phyloP scores from a whole-genome alignment of 2,888 invertebrate species.

The Myopa testacea region DNA sequence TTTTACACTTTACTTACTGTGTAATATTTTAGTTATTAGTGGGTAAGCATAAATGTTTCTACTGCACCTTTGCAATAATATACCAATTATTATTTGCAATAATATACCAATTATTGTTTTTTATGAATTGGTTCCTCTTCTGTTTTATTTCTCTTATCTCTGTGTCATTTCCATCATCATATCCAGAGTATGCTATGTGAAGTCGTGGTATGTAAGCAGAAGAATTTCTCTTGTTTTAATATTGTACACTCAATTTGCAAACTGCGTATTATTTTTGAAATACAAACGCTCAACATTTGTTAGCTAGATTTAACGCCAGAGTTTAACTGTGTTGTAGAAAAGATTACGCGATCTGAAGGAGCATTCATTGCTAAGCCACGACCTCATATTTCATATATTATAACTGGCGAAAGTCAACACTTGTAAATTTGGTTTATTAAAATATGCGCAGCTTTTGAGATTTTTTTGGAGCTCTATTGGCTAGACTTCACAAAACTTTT shows the following conservation, averaged over 20 bases:
- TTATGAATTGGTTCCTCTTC: slow-evolving; percentile 12
- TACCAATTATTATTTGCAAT: neutral
- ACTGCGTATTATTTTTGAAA: neutral
- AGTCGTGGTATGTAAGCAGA: slow-evolving; percentile 59
- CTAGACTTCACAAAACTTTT: slow-evolving; percentile 27
- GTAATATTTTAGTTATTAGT: neutral
- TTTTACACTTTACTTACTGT: slow-evolving; percentile 12
- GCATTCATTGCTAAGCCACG: slow-evolving; percentile 54
- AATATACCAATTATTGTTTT: neutral
- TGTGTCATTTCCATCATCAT: slow-evolving; percentile 5
- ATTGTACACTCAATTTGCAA: slow-evolving; percentile 35
- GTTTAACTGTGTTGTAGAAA: neutral
- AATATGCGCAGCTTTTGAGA: slow-evolving; percentile 40
- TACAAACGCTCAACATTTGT: neutral
- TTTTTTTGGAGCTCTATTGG: slow-evolving; percentile 40
- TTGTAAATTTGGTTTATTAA: slow-evolving; percentile 30
- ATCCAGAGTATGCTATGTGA: slow-evolving; percentile 63
- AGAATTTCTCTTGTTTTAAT: slow-evolving; percentile 23
- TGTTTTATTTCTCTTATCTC: slow-evolving; percentile 1
- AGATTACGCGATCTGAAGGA: neutral
- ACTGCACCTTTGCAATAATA: neutral
- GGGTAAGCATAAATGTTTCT: slow-evolving; percentile 15
- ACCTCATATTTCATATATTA: slow-evolving; percentile 57
- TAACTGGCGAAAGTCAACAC: slow-evolving; percentile 17
- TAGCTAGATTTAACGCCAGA: neutral